Evolutionary conservation across 2,113 vertebrate genomes (phyloP).

Genomic region (Neotoma lepida): DNA sequence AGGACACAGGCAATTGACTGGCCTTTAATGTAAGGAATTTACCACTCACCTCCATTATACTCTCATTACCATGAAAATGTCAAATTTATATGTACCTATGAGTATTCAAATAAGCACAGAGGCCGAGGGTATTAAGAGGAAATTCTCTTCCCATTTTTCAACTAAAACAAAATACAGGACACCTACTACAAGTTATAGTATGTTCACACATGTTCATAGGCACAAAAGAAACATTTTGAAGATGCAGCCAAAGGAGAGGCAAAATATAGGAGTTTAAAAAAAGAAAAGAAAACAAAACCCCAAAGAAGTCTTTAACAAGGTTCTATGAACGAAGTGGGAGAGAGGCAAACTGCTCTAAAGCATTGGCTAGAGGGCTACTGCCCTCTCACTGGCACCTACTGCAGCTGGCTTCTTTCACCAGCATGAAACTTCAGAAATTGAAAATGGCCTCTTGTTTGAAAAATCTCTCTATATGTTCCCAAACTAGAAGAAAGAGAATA

Average conservation of each 20-base stretch:
- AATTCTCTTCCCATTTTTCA: constrained; percentile 80
- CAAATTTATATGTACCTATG: constrained; percentile 79
- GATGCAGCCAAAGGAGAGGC: constrained; percentile 78
- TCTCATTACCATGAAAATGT: constrained; percentile 67
- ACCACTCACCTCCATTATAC: constrained; percentile 59
- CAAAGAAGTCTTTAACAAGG: constrained; percentile 64
- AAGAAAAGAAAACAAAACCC: constrained; percentile 42
- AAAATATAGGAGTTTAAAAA: constrained; percentile 82
- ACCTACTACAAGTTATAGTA: constrained; percentile 66
- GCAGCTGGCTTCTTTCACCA: constrained; percentile 61
- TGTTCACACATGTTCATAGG: constrained; percentile 67
- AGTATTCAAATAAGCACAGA: constrained; percentile 78
- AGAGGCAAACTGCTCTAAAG: constrained; percentile 72
- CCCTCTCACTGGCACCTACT: constrained; percentile 50
- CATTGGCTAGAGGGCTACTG: constrained; percentile 60
- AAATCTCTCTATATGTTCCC: constrained; percentile 72
- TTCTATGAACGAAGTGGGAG: constrained; percentile 67
- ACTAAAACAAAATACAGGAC: constrained; percentile 80
- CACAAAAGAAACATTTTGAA: constrained; percentile 79
- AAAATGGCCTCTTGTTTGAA: constrained; percentile 66
- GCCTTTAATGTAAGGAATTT: constrained; percentile 73
- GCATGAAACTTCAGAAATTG: constrained; percentile 63
- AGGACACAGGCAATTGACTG: constrained; percentile 60
- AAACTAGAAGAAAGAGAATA: constrained; percentile 82
- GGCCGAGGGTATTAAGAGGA: constrained; percentile 75